phyloP scores from a whole-genome alignment of 2,888 invertebrate genomes.

The Watsonalla cultraria region DNA sequence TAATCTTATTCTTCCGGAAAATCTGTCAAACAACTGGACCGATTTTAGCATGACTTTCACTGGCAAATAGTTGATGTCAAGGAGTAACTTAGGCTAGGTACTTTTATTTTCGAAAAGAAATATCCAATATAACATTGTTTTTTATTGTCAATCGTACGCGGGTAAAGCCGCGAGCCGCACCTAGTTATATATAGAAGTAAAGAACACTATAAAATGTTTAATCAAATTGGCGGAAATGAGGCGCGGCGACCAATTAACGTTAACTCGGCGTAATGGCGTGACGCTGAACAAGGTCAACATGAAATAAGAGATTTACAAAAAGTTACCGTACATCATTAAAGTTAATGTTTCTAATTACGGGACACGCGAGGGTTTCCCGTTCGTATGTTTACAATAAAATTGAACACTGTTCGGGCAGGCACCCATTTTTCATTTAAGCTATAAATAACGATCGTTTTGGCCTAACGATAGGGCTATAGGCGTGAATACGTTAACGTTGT shows the following conservation, averaged over 20 bases:
- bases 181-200: not conserved
- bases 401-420: not conserved
- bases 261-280: not conserved
- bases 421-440: slow-evolving; percentile 10
- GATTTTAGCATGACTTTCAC: too few relatives aligned
- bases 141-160: too few relatives aligned
- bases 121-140: too few relatives aligned
- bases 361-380: not conserved
- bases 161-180: too few relatives aligned
- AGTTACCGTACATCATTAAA: not conserved
- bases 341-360: not conserved
- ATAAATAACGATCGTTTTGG: slow-evolving; percentile 23
- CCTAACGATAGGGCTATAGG: slow-evolving; percentile 5
- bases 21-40: too few relatives aligned
- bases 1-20: too few relatives aligned
- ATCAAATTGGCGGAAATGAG: not conserved
- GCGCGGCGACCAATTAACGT: not conserved
- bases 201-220: not conserved
- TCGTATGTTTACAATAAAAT: not conserved
- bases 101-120: too few relatives aligned
- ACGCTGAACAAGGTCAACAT: not conserved
- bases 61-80: too few relatives aligned
- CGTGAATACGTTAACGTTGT: slow-evolving; percentile 3
- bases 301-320: not conserved
- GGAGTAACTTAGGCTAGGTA: too few relatives aligned